Conservation (phyloP, 2,888 invertebrate genomes). For the Drosophila quinaria region DNA sequence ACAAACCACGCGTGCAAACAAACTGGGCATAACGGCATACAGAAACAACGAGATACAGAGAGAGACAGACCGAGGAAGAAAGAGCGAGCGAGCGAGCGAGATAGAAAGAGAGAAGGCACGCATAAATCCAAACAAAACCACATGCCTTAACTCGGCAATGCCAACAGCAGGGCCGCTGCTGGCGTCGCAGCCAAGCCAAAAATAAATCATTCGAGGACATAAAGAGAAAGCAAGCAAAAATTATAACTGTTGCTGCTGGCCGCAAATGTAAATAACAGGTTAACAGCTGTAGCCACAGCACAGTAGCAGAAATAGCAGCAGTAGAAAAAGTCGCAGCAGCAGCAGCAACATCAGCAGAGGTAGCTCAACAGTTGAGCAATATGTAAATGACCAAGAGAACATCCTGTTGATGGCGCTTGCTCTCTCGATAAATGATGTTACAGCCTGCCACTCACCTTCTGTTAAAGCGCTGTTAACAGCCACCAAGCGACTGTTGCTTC, state of each 20-base stretch:
- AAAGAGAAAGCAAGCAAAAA: conserved; percentile 76
- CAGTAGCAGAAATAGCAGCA: conserved; percentile 13
- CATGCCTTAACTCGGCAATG: conserved; percentile 63
- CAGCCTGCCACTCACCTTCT: conserved; percentile 29
- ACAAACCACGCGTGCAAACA: conserved; percentile 68
- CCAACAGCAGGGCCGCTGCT: conserved; percentile 40
- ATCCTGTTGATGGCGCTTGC: conserved; percentile 32
- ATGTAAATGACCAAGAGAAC: conserved; percentile 15
- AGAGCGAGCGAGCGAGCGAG: conserved; percentile 8
- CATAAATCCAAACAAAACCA: conserved; percentile 78
- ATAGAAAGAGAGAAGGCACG: conserved; percentile 35
- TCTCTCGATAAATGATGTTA: conserved; percentile 2
- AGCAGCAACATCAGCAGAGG: conserved; percentile 11
- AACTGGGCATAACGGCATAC: conserved; percentile 33
- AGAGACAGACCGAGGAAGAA: conserved; percentile 3
- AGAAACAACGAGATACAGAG: neutral
- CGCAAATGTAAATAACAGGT: conserved; percentile 70
- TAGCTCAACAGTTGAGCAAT: conserved; percentile 68
- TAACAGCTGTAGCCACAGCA: conserved; percentile 50
- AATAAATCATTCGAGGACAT: conserved; percentile 80
- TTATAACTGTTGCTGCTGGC: conserved; percentile 73
- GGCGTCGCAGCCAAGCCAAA: conserved; percentile 65
- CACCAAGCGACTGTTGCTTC: conserved; percentile 56
- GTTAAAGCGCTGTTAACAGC: conserved; percentile 46
- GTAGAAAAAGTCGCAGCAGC: conserved; percentile 19